Percentiles rank a stretch among this genome's conserved stretches.
phyloP scores from a whole-genome alignment of 2,113 vertebrate genomes.

The Chaetorhynchus papuensis region DNA sequence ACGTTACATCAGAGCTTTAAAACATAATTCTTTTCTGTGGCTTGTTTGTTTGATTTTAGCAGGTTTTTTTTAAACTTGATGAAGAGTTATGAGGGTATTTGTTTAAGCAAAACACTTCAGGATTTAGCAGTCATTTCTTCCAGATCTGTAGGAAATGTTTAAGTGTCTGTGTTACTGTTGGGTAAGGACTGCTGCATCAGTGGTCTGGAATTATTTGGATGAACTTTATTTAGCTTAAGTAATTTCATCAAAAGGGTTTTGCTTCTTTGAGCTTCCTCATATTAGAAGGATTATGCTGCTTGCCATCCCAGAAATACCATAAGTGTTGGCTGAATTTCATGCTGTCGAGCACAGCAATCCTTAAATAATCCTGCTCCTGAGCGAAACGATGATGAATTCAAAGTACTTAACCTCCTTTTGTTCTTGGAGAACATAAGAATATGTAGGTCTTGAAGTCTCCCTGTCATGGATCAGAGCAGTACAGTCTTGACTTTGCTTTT shows the following conservation, averaged over 20 bases:
- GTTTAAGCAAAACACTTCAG: background rate
- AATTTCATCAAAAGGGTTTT: background rate
- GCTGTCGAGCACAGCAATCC: background rate
- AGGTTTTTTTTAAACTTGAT: background rate
- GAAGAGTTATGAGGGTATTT: slow-evolving; percentile 22
- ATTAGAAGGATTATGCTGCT: background rate
- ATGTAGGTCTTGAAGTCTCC: background rate
- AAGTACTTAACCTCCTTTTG: background rate
- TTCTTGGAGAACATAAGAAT: background rate
- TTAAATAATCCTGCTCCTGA: background rate
- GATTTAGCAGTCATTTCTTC: slow-evolving; percentile 1
- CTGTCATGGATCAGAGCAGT: background rate
- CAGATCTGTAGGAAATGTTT: slow-evolving; percentile 18
- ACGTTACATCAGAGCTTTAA: background rate
- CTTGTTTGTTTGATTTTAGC: slow-evolving; percentile 24
- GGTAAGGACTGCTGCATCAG: background rate
- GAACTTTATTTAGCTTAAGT: slow-evolving; percentile 9
- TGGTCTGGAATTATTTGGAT: background rate
- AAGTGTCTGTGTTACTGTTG: slow-evolving; percentile 8
- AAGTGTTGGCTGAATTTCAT: background rate
- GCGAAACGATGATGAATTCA: background rate
- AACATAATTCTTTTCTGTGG: background rate
- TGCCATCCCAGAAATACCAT: background rate
- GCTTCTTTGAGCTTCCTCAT: background rate
- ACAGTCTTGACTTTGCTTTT: background rate